phyloP scores from a whole-genome alignment of 2,888 invertebrate genomes.

The Pedicia rivosa region DNA sequence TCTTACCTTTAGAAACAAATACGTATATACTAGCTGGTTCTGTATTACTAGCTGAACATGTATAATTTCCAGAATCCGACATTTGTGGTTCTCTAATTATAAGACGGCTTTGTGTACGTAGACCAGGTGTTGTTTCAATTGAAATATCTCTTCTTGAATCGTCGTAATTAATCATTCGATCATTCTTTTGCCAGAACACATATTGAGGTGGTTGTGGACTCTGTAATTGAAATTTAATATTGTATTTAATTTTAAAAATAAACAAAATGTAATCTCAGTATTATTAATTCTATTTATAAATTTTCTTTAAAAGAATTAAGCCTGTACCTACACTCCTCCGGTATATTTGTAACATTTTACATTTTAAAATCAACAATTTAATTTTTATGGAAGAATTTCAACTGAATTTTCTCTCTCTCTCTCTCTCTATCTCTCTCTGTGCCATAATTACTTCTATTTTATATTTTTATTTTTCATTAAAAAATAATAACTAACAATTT shows the following conservation, averaged over 20 bases:
- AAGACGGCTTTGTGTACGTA: slow-evolving; percentile 70
- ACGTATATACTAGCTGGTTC: slow-evolving; percentile 80
- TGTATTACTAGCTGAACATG: slow-evolving; percentile 78
- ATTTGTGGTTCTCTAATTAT: slow-evolving; percentile 69
- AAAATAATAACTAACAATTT: too few species aligned
- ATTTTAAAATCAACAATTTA: too few species aligned
- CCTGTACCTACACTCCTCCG: too few species aligned
- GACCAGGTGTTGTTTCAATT: slow-evolving; percentile 70
- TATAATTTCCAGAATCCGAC: slow-evolving; percentile 80
- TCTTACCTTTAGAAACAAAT: slow-evolving; percentile 80
- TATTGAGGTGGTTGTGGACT: slow-evolving; percentile 86
- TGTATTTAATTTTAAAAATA: not conserved
- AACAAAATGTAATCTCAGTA: not conserved
- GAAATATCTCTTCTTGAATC: slow-evolving; percentile 63
- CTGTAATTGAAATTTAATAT: too few species aligned
- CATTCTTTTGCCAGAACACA: slow-evolving; percentile 92
- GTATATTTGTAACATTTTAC: too few species aligned
- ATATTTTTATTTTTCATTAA: too few species aligned
- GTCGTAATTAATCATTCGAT: slow-evolving; percentile 88
- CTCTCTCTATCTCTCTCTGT: too few species aligned
- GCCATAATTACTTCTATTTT: too few species aligned
- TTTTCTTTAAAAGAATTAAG: too few species aligned
- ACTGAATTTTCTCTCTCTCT: too few species aligned
- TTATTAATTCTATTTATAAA: too few species aligned
- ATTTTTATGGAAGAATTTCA: too few species aligned